Base-by-base conservation (phyloP, 2,888 invertebrate genomes). In the Argyra leucocephala region DNA sequence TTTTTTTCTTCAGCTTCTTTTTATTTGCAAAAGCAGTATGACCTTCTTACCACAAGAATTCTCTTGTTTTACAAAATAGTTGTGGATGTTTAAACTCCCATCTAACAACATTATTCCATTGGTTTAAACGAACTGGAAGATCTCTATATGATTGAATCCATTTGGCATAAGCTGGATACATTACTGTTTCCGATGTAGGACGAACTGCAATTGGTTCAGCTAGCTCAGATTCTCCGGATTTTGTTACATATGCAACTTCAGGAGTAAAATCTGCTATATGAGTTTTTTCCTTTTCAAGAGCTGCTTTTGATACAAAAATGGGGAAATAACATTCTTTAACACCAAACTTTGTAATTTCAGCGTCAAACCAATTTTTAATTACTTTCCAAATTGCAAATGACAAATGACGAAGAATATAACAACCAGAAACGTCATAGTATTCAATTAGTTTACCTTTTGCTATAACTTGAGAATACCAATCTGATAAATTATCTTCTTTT, bases 21-120 rank as follows among this genome's bases (percentile, higher is more conserved):
- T 87, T 82, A 1, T 83, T 84, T 0, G 94, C 91, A 82, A 89
- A 95, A 2, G 97, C 99, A 4, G 97, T 92, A 80, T 99, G 99
- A 0, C 99, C 99, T 82, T 99, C 99, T 82, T 99, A 99, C 99
- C 99, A 99, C 48, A 99, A 84, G 82, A 99, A 99, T 82, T 99
- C 99, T 71, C 99, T 86, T 1, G 98, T 97, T 60, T 99, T 85
- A 64, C 99, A 82, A 83, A 99, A 99, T 6, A 99, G 99, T 76
- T 97, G 97, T 9, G 99, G 99, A 82, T 99, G 97, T 77, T 99
- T 99, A 81, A 99, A 99, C 83, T 99, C 99, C 99, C 99, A 99
- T 73, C 99, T 85, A 94, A 95, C 73, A 22, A 80, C 76, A 66
- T 67, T 70, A 69, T 69, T 26, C 70, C 36, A 61, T 79, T 99